Evolutionary conservation across 64 coral and sea anemone species (phyloP), one percentile per base, ranked within the genome.

Genomic region (Porites lutea): DNA sequence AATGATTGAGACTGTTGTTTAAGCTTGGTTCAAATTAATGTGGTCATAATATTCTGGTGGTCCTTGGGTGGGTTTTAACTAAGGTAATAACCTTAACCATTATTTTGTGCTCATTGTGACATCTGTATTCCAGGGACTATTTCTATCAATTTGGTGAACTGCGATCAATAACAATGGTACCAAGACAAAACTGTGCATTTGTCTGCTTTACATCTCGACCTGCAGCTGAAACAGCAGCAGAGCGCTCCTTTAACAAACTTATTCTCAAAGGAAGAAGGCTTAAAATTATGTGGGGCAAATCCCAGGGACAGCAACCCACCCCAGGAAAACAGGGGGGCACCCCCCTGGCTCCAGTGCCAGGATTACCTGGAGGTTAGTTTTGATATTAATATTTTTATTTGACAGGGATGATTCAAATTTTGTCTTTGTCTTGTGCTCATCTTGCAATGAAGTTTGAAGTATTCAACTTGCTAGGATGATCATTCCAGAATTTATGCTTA

Each of bases 141-240:
- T 99, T 99, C 57, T 99, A 99, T 74, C 97, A 99, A 59, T 99
- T 99, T 92, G 97, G 97, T 83, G 97, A 99, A 23, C 79, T 99
- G 63, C 95, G 97, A 77, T 99, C 97, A 1, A 99, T 99, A 70
- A 93, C 94, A 20, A 99, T 99, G 97, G 97, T 99, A 63, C 94
- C 97, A 54, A 89, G 94, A 92, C 97, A 99, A 78, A 96, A 99
- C 79, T 99, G 97, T 96, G 91, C 97, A 48, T 99, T 99, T 87
- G 97, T 99, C 2, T 99, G 97, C 68, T 99, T 99, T 45, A 94
- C 97, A 4, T 83, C 88, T 48, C 91, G 97, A 73, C 37, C 73
- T 77, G 75, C 97, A 49, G 97, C 97, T 15, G 97, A 99, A 87
- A 89, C 91, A 72, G 97, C 97, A 45, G 88, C 97, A 47, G 97